phyloP scores from a whole-genome alignment of 2,888 invertebrate species.

The Andrena bucephala region DNA sequence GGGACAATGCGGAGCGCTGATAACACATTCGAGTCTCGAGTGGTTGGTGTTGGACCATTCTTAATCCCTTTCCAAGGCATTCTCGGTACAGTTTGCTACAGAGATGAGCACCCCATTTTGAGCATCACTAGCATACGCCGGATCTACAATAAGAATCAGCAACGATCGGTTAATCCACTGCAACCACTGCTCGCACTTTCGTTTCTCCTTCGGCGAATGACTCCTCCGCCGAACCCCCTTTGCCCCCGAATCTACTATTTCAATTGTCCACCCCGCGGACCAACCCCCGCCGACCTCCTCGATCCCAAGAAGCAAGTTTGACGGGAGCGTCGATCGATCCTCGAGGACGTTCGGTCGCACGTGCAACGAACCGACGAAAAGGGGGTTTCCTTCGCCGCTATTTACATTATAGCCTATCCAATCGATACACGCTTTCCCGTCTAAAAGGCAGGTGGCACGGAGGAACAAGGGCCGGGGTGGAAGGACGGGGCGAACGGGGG shows the following conservation, averaged over 20 bases:
- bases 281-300: background rate
- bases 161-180: too few relatives aligned
- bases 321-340: constrained; percentile 13
- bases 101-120: too few relatives aligned
- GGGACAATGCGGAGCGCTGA: constrained; percentile 63
- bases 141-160: too few relatives aligned
- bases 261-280: background rate
- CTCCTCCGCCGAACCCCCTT: too few relatives aligned
- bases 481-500: constrained; percentile 11
- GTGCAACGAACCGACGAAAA: constrained; percentile 17
- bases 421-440: constrained; percentile 81
- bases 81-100: background rate
- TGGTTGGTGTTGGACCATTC: constrained; percentile 62
- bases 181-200: too few relatives aligned
- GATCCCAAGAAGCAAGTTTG: background rate
- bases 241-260: too few relatives aligned
- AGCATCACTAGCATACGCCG: too few relatives aligned
- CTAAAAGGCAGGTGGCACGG: constrained; percentile 74
- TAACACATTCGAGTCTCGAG: constrained; percentile 56
- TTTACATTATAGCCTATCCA: constrained; percentile 78
- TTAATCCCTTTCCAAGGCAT: constrained; percentile 55
- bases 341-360: constrained; percentile 34
- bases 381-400: constrained; percentile 52
- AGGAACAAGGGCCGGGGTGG: constrained; percentile 54
- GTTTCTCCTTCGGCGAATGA: too few relatives aligned